phyloP scores from a whole-genome alignment of 2,797 vertebrate species.

The Hephaestus fuliginosus region DNA sequence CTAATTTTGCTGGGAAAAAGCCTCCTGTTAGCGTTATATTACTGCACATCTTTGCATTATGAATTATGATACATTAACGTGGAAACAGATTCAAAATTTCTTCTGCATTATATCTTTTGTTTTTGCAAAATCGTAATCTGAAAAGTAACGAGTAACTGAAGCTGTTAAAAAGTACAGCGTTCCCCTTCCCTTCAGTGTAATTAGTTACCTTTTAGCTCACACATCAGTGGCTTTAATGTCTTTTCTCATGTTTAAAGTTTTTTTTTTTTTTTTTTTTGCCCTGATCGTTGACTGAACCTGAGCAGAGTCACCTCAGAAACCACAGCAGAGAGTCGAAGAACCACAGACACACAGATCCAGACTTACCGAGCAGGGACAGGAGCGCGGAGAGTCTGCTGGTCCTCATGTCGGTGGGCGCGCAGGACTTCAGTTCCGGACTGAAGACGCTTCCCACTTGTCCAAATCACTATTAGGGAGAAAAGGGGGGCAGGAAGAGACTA shows the following conservation, averaged over 20 bases:
- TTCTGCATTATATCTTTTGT: too few relatives aligned
- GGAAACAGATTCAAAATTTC: too few relatives aligned
- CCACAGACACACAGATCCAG: neutral
- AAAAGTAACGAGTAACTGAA: too few relatives aligned
- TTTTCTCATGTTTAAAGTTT: neutral
- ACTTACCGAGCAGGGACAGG: slow-evolving; percentile 66
- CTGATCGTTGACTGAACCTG: neutral
- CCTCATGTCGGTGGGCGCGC: slow-evolving; percentile 40
- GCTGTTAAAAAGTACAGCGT: too few relatives aligned
- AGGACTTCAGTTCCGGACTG: neutral
- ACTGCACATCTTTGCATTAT: too few relatives aligned
- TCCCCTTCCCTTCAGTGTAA: neutral
- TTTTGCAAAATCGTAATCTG: too few relatives aligned
- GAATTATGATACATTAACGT: too few relatives aligned
- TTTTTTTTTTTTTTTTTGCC: too few relatives aligned
- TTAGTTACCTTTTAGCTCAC: neutral
- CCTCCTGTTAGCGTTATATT: too few relatives aligned
- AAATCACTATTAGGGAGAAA: neutral
- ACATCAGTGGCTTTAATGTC: neutral
- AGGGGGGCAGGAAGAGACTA: neutral
- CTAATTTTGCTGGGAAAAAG: too few relatives aligned
- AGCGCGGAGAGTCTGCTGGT: slow-evolving; percentile 44
- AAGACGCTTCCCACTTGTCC: slow-evolving; percentile 19
- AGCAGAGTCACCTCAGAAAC: neutral
- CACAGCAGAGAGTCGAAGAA: too few relatives aligned